Evolutionary conservation across 1,140 invertebrate genomes (phyloP).

Genomic region (Chelonus insularis): DNA sequence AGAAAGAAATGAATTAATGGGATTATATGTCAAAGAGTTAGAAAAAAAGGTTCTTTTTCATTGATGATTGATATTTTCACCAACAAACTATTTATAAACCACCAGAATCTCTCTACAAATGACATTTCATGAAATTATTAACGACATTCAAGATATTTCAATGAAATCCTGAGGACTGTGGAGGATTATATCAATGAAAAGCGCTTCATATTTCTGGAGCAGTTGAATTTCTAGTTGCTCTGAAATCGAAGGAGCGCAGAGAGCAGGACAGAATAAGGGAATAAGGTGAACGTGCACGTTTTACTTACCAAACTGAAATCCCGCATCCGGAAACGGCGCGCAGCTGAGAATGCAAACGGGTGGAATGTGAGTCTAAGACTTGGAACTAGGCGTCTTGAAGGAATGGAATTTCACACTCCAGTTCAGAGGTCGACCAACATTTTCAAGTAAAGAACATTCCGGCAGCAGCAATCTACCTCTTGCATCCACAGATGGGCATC

Average conservation of each 20-base stretch:
- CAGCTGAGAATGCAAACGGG: conserved; percentile 27
- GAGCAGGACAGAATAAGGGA: not conserved
- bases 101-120: too few species aligned
- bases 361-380: conserved; percentile 33
- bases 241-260: not conserved
- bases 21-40: too few species aligned
- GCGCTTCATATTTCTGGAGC: too few species aligned
- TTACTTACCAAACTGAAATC: conserved; percentile 34
- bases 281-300: conserved; percentile 11
- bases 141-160: too few species aligned
- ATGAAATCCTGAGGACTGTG: too few species aligned
- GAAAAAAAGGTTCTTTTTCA: too few species aligned
- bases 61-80: too few species aligned
- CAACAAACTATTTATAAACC: too few species aligned
- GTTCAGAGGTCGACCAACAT: conserved; percentile 28
- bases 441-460: conserved; percentile 35
- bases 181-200: too few species aligned
- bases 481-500: not conserved
- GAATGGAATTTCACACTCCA: conserved; percentile 35
- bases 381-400: conserved; percentile 12
- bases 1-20: too few species aligned
- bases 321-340: conserved; percentile 9
- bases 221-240: not conserved
- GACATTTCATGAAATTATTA: too few species aligned
- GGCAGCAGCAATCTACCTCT: conserved; percentile 15